Percentiles rank a stretch among this genome's conserved stretches.
phyloP scores from a whole-genome alignment of 2,888 invertebrate species.

The Branchinecta sandiegonensis region DNA sequence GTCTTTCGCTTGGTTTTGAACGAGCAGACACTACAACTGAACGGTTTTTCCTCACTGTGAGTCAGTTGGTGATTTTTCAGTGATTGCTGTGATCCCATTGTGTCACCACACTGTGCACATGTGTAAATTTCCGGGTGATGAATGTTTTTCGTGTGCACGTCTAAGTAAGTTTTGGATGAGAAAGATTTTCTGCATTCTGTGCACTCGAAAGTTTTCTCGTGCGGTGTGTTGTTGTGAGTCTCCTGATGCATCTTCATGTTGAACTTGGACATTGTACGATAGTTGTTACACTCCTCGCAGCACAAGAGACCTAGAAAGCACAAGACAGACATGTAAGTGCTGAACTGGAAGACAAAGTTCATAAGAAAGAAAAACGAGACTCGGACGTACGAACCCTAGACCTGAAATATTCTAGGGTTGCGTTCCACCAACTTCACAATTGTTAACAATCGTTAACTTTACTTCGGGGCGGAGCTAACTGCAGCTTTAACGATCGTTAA shows the following conservation, averaged over 20 bases:
- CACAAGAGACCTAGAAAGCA: conserved; percentile 11
- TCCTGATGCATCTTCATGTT: conserved; percentile 15
- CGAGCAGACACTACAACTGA: neutral
- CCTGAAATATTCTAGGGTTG: no score
- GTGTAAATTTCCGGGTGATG: conserved; percentile 5
- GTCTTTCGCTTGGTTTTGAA: neutral
- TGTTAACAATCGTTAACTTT: no score
- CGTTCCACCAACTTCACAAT: no score
- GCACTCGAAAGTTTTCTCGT: neutral
- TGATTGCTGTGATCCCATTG: neutral
- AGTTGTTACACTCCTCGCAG: neutral
- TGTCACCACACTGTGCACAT: conserved; percentile 1
- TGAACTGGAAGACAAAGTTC: neutral
- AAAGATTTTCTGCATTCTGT: conserved; percentile 1
- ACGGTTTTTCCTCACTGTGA: neutral
- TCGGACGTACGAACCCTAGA: neutral
- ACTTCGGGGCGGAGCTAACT: no score
- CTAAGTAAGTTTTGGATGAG: neutral
- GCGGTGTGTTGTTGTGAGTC: conserved; percentile 7
- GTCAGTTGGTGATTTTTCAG: neutral
- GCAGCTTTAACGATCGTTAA: no score
- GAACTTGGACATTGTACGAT: neutral
- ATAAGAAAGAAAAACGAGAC: neutral
- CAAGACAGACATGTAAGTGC: neutral
- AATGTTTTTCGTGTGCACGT: neutral